Evolutionary conservation across 1,140 invertebrate species (phyloP).

Genomic region (Temnothorax curvispinosus): DNA sequence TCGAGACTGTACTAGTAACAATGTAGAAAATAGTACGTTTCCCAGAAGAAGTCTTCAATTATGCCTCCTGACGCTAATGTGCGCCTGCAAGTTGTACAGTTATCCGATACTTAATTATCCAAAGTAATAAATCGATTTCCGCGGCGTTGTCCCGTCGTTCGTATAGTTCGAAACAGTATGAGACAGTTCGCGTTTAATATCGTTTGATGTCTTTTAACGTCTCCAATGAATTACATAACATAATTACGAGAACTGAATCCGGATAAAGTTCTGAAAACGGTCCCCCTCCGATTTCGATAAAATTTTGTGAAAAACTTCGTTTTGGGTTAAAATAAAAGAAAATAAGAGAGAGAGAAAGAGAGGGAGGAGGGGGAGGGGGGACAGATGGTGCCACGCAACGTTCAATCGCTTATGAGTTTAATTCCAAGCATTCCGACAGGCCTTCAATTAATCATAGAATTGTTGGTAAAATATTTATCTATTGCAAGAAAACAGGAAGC

Average conservation of each 20-base stretch:
- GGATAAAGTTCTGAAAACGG: too few species aligned
- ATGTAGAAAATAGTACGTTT: conserved; percentile 34
- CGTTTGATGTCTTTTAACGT: conserved; percentile 7
- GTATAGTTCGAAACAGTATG: conserved; percentile 3
- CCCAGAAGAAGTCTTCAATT: conserved; percentile 46
- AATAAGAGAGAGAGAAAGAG: too few species aligned
- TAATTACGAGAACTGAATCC: conserved; percentile 10
- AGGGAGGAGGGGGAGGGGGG: too few species aligned
- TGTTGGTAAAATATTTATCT: not conserved
- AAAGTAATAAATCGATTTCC: conserved; percentile 58
- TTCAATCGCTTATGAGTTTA: not conserved
- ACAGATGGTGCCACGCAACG: too few species aligned
- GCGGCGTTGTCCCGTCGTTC: not conserved
- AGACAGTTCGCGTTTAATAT: conserved; percentile 25
- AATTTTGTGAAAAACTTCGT: too few species aligned
- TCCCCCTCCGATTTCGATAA: too few species aligned
- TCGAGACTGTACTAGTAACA: not conserved
- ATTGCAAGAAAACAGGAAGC: not conserved
- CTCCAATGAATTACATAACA: conserved; percentile 21
- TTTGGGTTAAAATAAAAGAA: too few species aligned
- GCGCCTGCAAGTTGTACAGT: conserved; percentile 25
- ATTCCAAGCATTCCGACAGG: not conserved
- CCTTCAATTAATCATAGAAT: not conserved
- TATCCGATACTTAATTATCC: conserved; percentile 48
- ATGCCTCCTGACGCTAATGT: conserved; percentile 33